phyloP scores from a whole-genome alignment of 2,113 vertebrate species.

The Cynocephalus volans region DNA sequence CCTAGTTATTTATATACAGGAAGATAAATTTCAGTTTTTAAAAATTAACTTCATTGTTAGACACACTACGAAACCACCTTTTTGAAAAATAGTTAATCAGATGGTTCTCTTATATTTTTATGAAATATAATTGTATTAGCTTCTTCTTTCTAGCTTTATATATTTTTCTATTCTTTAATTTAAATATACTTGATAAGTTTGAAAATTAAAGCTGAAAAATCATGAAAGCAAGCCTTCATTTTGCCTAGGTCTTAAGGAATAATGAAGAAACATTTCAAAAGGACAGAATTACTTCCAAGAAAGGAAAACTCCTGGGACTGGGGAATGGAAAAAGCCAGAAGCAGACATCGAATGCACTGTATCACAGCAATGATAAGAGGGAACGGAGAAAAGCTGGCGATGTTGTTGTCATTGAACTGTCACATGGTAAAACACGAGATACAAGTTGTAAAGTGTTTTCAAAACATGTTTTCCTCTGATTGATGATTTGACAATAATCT shows the following conservation, averaged over 20 bases:
- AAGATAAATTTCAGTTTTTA: constrained; percentile 34
- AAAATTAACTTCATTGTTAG: constrained; percentile 47
- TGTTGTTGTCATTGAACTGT: background rate
- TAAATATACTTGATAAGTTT: background rate
- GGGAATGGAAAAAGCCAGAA: background rate
- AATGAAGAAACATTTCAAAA: constrained; percentile 42
- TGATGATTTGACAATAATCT: background rate
- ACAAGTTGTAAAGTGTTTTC: background rate
- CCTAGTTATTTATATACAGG: background rate
- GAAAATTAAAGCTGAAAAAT: constrained; percentile 13
- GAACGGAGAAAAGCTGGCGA: background rate
- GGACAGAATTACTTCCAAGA: background rate
- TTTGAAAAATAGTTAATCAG: background rate
- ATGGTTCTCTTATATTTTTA: background rate
- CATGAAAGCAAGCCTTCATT: background rate
- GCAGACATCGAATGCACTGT: background rate
- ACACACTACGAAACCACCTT: constrained; percentile 8
- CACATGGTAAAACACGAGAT: background rate
- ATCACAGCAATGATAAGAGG: background rate
- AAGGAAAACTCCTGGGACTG: background rate
- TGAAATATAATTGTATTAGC: background rate
- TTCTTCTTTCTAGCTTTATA: background rate
- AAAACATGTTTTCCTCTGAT: constrained; percentile 11
- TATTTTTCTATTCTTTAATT: constrained; percentile 35
- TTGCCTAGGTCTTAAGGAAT: background rate